Conservation (phyloP, 1,140 invertebrate genomes). For the Cephus cinctus region DNA sequence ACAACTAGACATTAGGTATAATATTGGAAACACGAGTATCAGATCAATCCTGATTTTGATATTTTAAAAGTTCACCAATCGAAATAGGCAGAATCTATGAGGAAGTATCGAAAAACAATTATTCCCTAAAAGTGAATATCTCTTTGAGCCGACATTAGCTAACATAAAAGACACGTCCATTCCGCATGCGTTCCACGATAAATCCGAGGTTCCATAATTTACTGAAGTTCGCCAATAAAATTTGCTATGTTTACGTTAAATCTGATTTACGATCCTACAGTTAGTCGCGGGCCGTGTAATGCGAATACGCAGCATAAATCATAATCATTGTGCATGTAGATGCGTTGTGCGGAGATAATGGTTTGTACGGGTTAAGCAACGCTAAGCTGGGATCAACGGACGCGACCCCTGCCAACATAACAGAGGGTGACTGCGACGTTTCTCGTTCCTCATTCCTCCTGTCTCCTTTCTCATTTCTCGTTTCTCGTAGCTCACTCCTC, state of each 20-base stretch:
- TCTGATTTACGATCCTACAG: constrained; percentile 28
- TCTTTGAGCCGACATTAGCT: too few relatives aligned
- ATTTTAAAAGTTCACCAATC: too few relatives aligned
- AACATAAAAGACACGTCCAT: too few relatives aligned
- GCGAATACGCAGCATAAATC: constrained; percentile 27
- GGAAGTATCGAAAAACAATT: too few relatives aligned
- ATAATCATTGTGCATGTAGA: constrained; percentile 20
- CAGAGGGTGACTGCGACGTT: constrained; percentile 18
- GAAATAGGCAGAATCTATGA: too few relatives aligned
- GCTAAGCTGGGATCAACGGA: constrained; percentile 31
- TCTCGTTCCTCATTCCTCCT: constrained; percentile 16
- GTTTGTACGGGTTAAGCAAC: constrained; percentile 25
- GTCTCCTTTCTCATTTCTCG: constrained; percentile 14
- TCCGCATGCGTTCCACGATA: too few relatives aligned
- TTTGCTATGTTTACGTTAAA: constrained; percentile 28
- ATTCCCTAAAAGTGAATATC: too few relatives aligned
- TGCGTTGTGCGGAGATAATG: constrained; percentile 29
- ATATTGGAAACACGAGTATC: too few relatives aligned
- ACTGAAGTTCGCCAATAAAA: constrained; percentile 13
- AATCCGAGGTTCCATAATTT: constrained; percentile 21
- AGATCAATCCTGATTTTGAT: too few relatives aligned
- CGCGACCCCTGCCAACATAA: constrained; percentile 25
- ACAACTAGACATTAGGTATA: too few relatives aligned
- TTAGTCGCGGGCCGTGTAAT: constrained; percentile 8
- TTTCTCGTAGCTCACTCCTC: constrained; percentile 11